Base-by-base conservation (phyloP, 2,113 vertebrate genomes). In the Cisticola juncidis region DNA sequence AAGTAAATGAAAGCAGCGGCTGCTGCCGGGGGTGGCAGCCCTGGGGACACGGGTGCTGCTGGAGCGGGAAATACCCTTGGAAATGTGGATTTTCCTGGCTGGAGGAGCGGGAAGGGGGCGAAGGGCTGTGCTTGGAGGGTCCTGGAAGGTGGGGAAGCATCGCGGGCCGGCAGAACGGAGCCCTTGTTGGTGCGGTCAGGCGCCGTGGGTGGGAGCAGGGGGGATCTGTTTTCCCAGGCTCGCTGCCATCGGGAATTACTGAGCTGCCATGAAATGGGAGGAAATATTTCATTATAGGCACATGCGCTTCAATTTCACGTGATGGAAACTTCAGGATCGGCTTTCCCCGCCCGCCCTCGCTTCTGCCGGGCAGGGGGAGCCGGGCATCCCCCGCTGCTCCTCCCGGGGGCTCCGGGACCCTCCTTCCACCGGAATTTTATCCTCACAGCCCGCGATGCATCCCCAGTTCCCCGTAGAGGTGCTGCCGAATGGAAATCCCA, bases 271-370 rank as follows among this genome's bases (percentile, higher is more conserved):
- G 97, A 98, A 97, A 97, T 97, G 94, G 96, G 95, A 98, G 97
- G 97, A 98, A 98, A 98, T 97, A 92, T 98, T 98, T 98, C 97
- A 98, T 97, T 98, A 98, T 96, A 98, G 97, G 98, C 97, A 98
- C 97, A 98, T 98, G 97, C 97, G 97, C 95, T 95, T 98, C 96
- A 96, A 97, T 97, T 97, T 98, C 94, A 90, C 93, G 88, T 96
- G 97, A 97, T 97, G 97, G 97, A 98, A 98, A 98, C 81, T 97
- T 33, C 8, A 31, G 97, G 96, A 94, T 98, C 95, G 9, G 82
- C 60, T 94, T 96, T 94, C 86, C 28, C 50, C 6, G 58, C 45
- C 35, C 36, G 11, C 44, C 57, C 38, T 38, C 38, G 38, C 38
- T 38, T 11, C 38, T 38, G 38, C 38, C 38, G 38, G 38, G 38